phyloP scores from a whole-genome alignment of 2,888 invertebrate species.

The Cyrtodaria siliqua region DNA sequence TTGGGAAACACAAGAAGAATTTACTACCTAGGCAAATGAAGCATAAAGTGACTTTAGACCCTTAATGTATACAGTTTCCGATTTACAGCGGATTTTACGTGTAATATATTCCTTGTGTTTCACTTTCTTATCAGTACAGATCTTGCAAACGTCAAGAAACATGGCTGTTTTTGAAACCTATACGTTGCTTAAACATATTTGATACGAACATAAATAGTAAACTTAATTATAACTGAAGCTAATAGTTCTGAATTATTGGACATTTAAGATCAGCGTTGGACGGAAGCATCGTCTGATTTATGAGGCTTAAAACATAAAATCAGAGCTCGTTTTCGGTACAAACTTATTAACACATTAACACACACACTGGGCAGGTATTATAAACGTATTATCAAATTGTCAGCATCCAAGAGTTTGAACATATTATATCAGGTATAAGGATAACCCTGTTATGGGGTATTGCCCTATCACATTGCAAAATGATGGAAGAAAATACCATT shows the following conservation, averaged over 20 bases:
- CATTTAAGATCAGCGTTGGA: conserved; percentile 8
- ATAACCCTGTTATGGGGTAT: too few species aligned
- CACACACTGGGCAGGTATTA: conserved; percentile 1
- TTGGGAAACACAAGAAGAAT: conserved; percentile 34
- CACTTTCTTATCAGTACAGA: background rate
- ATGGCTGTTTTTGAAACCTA: conserved; percentile 8
- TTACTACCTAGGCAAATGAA: conserved; percentile 35
- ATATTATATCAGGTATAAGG: too few species aligned
- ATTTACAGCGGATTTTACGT: conserved; percentile 7
- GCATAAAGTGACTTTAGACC: conserved; percentile 23
- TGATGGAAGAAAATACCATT: too few species aligned
- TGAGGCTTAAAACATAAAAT: conserved; percentile 1
- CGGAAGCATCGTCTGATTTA: conserved; percentile 25
- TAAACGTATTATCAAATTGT: conserved; percentile 20
- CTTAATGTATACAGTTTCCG: conserved; percentile 21
- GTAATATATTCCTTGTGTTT: background rate
- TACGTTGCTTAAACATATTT: background rate
- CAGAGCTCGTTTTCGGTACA: conserved; percentile 28
- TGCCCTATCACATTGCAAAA: too few species aligned
- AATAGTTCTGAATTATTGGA: conserved; percentile 26
- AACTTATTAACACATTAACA: conserved; percentile 29
- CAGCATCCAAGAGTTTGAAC: background rate
- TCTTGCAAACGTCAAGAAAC: conserved; percentile 9
- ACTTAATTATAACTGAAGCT: conserved; percentile 30
- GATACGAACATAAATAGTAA: conserved; percentile 23